Evolutionary conservation across 2,797 vertebrate species (phyloP).

Genomic region (Bradypus variegatus): DNA sequence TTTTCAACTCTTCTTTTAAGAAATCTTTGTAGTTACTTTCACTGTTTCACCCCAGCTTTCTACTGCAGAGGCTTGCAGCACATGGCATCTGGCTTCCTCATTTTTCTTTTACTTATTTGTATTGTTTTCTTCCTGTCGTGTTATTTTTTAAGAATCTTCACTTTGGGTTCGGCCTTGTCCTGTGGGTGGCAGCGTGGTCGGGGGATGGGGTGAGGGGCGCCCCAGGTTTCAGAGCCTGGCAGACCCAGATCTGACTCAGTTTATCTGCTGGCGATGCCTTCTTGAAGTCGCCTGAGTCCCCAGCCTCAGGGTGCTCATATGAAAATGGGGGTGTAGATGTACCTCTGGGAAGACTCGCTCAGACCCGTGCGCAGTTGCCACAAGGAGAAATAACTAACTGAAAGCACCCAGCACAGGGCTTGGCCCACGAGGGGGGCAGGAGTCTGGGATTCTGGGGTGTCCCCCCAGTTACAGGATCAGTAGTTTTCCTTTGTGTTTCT

Average conservation of each 20-base stretch:
- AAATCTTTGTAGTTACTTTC: neutral
- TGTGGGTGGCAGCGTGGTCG: rapidly evolving
- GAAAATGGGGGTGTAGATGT: neutral
- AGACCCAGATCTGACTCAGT: neutral
- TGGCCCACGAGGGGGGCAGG: neutral
- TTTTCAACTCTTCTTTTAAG: neutral
- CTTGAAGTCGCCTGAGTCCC: neutral
- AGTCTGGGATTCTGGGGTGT: neutral
- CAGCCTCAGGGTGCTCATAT: neutral
- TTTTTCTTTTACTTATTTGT: neutral
- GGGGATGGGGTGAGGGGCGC: neutral
- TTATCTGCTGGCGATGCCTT: neutral
- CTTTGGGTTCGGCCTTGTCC: neutral
- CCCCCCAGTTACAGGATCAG: neutral
- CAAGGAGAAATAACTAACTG: neutral
- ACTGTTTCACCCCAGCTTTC: neutral
- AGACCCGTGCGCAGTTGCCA: neutral
- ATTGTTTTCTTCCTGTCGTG: neutral
- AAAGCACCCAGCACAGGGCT: neutral
- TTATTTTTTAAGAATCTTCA: neutral
- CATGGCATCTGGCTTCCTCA: neutral
- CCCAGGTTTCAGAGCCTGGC: neutral
- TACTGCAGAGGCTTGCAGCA: neutral
- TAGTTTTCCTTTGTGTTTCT: neutral
- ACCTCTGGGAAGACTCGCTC: neutral